Percentiles rank a stretch among this genome's conserved stretches.
These are phyloP conservation scores for Takifugu bimaculatus DNA, from an alignment of 2,113 vertebrate genomes.

Conservation along the genomic window DNA sequence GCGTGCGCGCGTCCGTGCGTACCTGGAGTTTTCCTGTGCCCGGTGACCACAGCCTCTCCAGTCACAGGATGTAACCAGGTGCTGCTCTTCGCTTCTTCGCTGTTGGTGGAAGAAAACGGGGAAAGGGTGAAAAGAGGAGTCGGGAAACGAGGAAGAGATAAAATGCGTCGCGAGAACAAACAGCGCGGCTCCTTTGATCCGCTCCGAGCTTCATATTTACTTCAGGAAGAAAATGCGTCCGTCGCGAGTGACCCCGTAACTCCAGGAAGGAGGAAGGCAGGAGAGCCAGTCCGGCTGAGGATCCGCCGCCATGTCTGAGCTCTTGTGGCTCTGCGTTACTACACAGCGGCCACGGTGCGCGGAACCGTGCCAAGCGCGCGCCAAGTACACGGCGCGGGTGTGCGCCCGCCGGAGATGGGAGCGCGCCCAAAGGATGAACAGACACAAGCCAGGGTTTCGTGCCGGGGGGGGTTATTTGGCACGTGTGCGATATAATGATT, in stretches of 20 bases:
- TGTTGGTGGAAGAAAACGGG: slow-evolving; percentile 71
- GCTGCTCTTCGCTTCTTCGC: slow-evolving; percentile 93
- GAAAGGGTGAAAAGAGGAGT: slow-evolving; percentile 44
- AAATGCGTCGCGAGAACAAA: slow-evolving; percentile 25
- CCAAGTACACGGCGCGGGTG: slow-evolving; percentile 8
- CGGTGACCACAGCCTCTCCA: slow-evolving; percentile 88
- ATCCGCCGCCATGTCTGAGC: slow-evolving; percentile 85
- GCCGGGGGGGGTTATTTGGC: too few relatives aligned
- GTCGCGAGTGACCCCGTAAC: slow-evolving; percentile 82
- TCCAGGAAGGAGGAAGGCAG: slow-evolving; percentile 84
- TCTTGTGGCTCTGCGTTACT: slow-evolving; percentile 32
- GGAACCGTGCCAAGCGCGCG: slow-evolving; percentile 48
- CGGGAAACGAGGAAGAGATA: slow-evolving; percentile 19
- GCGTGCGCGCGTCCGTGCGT: slow-evolving; percentile 43
- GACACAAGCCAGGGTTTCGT: background rate
- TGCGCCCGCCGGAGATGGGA: slow-evolving; percentile 28
- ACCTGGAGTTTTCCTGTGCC: slow-evolving; percentile 90
- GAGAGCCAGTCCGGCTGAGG: slow-evolving; percentile 83
- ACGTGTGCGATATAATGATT: too few relatives aligned
- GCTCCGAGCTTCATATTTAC: slow-evolving; percentile 69
- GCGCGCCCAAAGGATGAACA: slow-evolving; percentile 40
- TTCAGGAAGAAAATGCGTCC: slow-evolving; percentile 89
- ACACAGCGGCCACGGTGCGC: slow-evolving; percentile 55
- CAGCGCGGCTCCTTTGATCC: slow-evolving; percentile 23
- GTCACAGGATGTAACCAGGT: slow-evolving; percentile 93